Base-by-base conservation (phyloP, 2,888 invertebrate genomes). In the Mythimna pallens region DNA sequence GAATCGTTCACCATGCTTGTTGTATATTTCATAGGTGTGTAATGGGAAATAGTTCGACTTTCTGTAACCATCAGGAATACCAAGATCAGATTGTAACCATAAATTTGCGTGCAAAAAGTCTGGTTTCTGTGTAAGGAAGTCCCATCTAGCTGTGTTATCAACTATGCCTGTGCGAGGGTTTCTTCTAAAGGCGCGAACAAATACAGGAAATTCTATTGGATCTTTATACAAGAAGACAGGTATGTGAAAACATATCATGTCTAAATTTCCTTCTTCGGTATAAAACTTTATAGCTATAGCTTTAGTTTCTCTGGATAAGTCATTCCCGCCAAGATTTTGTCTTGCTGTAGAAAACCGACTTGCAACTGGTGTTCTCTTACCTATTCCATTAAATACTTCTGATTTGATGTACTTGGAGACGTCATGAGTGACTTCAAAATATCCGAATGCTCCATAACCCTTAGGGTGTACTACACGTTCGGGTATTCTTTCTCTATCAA, bases 381-480 rank as follows among this genome's bases (percentile, higher is more conserved):
- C 97, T 61, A 97, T 91, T 43, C 91, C 87, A 61, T 96, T 94
- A 87, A 97, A 97, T 0, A 97, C 88, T 70, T 96, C 95, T 1
- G 97, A 97, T 85, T 97, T 97, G 36, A 93, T 93, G 83, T 97
- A 97, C 83, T 96, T 93, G 0, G 95, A 94, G 70, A 98, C 98
- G 88, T 98, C 98, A 86, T 98, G 97, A 0, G 98, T 98, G 0
- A 98, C 98, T 92, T 98, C 97, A 86, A 98, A 98, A 88, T 98
- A 98, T 6, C 98, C 98, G 89, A 98, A 98, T 3, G 98, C 98
- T 40, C 98, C 98, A 58, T 98, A 98, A 79, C 99, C 99, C 94
- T 99, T 99, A 1, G 99, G 99, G 91, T 99, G 99, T 0, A 98
- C 99, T 0, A 98, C 98, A 82, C 99, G 97, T 90, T 99, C 99